Percentiles rank a stretch among this genome's conserved stretches.
Evolutionary conservation across 1,140 invertebrate species (phyloP).

Genomic region (Druon quercuslanigerum): DNA sequence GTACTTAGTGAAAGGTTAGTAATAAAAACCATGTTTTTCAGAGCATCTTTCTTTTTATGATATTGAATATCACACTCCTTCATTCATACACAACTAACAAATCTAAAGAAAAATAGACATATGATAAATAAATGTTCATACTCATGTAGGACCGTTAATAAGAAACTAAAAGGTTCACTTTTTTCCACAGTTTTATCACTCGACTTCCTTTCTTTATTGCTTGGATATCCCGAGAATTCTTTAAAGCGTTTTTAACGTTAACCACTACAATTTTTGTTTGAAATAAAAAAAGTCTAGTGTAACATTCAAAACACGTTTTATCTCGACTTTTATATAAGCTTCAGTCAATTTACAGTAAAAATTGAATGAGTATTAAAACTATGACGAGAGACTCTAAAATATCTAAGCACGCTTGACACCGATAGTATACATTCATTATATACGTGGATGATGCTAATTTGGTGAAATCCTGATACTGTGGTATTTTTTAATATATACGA

Average conservation of each 20-base stretch:
- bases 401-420: too few relatives aligned
- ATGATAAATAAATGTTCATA: constrained; percentile 45
- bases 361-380: not conserved
- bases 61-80: constrained; percentile 48
- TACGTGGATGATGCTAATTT: too few relatives aligned
- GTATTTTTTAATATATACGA: too few relatives aligned
- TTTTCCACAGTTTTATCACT: not conserved
- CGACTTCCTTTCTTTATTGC: not conserved
- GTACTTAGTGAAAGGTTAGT: not conserved
- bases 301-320: too few relatives aligned
- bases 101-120: constrained; percentile 44
- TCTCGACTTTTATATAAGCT: too few relatives aligned
- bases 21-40: constrained; percentile 26
- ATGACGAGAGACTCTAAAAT: too few relatives aligned
- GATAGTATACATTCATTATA: too few relatives aligned
- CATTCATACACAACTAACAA: constrained; percentile 50
- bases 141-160: constrained; percentile 3
- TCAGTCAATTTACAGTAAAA: not conserved
- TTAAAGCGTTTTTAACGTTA: not conserved
- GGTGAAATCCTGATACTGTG: too few relatives aligned
- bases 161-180: constrained; percentile 19
- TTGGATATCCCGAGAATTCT: not conserved
- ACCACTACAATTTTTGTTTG: too few relatives aligned
- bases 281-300: too few relatives aligned
- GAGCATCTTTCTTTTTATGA: constrained; percentile 52